Evolutionary conservation across 2,113 vertebrate species (phyloP).

Genomic region (Chauna torquata): DNA sequence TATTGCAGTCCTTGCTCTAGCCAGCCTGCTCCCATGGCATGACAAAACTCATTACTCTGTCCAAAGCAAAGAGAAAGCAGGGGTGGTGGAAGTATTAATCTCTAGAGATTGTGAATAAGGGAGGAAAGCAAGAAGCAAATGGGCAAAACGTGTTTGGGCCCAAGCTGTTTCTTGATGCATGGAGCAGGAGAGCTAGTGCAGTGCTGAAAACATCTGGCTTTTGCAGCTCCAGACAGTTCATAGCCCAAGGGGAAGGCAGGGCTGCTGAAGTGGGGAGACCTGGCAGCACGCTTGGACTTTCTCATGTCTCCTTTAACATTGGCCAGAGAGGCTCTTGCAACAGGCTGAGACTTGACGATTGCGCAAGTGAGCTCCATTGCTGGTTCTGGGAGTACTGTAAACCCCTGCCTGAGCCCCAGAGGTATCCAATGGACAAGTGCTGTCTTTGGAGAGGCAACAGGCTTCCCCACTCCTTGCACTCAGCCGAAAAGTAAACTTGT

Average conservation of each 20-base stretch:
- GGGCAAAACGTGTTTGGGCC: not conserved
- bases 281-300: not conserved
- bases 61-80: not conserved
- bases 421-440: no score
- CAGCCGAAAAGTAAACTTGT: not conserved
- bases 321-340: not conserved
- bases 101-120: not conserved
- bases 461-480: not conserved
- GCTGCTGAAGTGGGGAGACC: not conserved
- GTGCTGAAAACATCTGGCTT: not conserved
- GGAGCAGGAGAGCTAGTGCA: not conserved
- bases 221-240: not conserved
- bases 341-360: fast-evolving
- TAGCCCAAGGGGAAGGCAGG: not conserved
- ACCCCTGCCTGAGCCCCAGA: no score
- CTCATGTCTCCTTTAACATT: not conserved
- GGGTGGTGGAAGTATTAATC: not conserved
- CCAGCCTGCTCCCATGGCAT: not conserved
- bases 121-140: not conserved
- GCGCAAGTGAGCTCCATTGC: not conserved
- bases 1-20: fast-evolving
- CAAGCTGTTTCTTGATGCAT: not conserved
- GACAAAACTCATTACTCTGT: not conserved
- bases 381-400: not conserved
- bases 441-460: not conserved